Conservation (phyloP, 2,113 vertebrate genomes). For the Myrmophylax atrothorax region DNA sequence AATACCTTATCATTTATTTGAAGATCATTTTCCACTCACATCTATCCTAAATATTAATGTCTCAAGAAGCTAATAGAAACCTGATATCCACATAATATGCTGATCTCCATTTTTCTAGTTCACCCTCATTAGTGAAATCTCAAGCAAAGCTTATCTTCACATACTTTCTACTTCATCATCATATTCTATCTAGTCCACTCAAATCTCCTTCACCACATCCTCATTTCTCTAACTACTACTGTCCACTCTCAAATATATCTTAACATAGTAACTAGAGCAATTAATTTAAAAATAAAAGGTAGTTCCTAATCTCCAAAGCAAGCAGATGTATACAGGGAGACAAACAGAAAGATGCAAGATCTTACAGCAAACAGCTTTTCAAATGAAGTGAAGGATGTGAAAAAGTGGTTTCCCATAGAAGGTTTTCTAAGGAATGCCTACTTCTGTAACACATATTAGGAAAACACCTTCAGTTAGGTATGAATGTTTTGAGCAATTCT, state of each 20-base stretch:
- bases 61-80: slow-evolving; percentile 54
- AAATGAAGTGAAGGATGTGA: background rate
- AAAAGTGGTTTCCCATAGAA: background rate
- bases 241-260: background rate
- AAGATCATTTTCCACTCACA: slow-evolving; percentile 34
- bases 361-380: background rate
- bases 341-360: background rate
- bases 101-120: slow-evolving; percentile 26
- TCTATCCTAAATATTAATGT: slow-evolving; percentile 51
- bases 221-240: background rate
- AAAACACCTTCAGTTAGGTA: background rate
- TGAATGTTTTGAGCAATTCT: background rate
- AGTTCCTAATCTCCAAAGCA: background rate
- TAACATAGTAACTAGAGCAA: background rate
- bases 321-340: background rate
- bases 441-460: background rate
- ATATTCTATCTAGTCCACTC: background rate
- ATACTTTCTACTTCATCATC: slow-evolving; percentile 4
- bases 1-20: slow-evolving; percentile 60
- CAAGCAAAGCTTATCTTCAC: slow-evolving; percentile 41
- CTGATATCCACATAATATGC: slow-evolving; percentile 35
- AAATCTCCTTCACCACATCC: background rate
- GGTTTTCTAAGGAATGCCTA: background rate
- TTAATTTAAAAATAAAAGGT: background rate
- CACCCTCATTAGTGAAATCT: slow-evolving; percentile 26